Base-by-base conservation (phyloP, 1,140 invertebrate genomes). In the Hyles vespertilio region DNA sequence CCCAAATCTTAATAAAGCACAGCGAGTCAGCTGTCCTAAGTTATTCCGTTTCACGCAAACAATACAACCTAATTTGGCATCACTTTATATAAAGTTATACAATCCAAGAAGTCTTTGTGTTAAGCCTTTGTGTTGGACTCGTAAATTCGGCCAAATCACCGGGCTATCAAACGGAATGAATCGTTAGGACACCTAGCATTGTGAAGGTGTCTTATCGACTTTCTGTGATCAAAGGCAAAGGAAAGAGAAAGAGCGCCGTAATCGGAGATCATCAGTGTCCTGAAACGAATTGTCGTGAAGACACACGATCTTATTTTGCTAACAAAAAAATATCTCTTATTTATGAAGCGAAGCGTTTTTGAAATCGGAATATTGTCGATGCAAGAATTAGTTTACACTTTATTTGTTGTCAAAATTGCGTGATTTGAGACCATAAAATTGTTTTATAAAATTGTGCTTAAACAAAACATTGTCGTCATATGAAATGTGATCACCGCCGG, bases 1-100 rank as follows among this genome's bases (percentile, higher is more conserved):
- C 36, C 36, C 36, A 40, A 40, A 40, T 40, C 36, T 40, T 54
- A 49, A 51, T n/a, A 66, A 65, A 59, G 56, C 56, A 34, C 34
- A 2, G 22, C n/a, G 33, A 51, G 7, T 11, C 50, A 33, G 11
- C 32, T 34, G 32, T 51, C 34, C 11, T 7, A 51, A 51, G 22
- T 51, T 51, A 34, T 10, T 34, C 8, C n/a, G 33, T 50, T 50
- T 32, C n/a, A 12, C 22, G 22, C 48, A 50, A 50, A 50, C 50
- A 51, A 51, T 11, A 12, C 3, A 12, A 51, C 8, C 8, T 34
- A 10, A 51, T 51, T 34, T 11, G 5, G 32, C 9, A 50, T 5
- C 48, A 40, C 36, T 40, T 32, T 50, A 50, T 50, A 32, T 50
- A 50, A 50, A 50, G 48, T 50, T 50, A 50, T 5, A 32, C 32